phyloP scores from a whole-genome alignment of 2,113 vertebrate species.

The Panurus biarmicus region DNA sequence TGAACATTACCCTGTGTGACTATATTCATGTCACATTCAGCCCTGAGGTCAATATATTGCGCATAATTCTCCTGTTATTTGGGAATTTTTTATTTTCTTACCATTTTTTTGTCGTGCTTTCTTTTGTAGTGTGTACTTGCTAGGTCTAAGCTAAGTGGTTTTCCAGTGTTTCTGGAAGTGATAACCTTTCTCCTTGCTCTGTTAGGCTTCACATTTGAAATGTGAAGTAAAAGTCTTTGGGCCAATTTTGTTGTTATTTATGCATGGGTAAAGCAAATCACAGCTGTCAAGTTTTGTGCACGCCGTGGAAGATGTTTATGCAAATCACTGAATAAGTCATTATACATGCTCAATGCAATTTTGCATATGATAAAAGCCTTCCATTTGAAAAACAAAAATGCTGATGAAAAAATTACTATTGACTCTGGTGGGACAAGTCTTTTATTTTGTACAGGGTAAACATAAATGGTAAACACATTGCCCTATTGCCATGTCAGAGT shows the following conservation, averaged over 20 bases:
- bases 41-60: not conserved
- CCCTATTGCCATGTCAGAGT: not conserved
- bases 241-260: conserved; percentile 26
- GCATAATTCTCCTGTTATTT: not conserved
- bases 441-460: not conserved
- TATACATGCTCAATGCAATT: not conserved
- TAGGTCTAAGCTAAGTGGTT: not conserved
- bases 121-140: not conserved
- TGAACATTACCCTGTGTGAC: not conserved
- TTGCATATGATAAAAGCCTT: not conserved
- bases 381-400: not conserved
- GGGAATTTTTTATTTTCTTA: not conserved
- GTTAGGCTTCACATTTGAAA: not conserved
- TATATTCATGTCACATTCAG: not conserved
- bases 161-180: not conserved
- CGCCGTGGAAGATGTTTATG: not conserved
- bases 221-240: conserved; percentile 20
- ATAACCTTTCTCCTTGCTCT: not conserved
- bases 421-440: not conserved
- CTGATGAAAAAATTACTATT: not conserved
- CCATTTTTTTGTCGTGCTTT: rapidly evolving
- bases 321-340: not conserved
- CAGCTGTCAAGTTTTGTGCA: conserved; percentile 4
- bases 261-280: conserved; percentile 1
- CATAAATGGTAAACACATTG: not conserved